Percentiles rank a stretch among this genome's conserved stretches.
Conservation (phyloP, 2,888 invertebrate genomes). For the Dasysyrphus tricinctus region DNA sequence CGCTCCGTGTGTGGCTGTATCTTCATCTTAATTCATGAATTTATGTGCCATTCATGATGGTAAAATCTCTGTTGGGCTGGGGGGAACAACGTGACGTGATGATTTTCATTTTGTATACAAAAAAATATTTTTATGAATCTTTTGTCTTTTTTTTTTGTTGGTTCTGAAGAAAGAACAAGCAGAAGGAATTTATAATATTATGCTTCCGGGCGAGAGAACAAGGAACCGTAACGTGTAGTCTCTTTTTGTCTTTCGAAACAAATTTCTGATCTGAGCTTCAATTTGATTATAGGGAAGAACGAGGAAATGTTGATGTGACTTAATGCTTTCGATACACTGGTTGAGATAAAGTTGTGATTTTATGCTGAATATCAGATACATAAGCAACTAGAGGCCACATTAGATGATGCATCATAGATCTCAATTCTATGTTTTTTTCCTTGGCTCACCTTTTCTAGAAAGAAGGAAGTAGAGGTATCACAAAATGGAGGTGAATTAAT, state of each 20-base stretch:
- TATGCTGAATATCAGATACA: conserved; percentile 54
- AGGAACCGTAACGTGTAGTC: conserved; percentile 21
- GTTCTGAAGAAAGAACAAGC: conserved; percentile 38
- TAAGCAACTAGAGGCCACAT: not conserved
- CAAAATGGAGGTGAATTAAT: too few relatives aligned
- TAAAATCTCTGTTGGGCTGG: not conserved
- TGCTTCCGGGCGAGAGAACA: conserved; percentile 71
- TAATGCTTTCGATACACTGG: conserved; percentile 64
- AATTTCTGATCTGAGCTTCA: conserved; percentile 48
- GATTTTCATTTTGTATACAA: conserved; percentile 35
- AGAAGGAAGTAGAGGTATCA: too few relatives aligned
- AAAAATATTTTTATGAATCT: conserved; percentile 10
- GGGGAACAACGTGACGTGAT: conserved; percentile 63
- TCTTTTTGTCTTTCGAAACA: conserved; percentile 24
- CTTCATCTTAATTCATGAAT: conserved; percentile 75
- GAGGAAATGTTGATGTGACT: conserved; percentile 62
- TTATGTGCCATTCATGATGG: conserved; percentile 72
- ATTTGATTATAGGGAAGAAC: conserved; percentile 64
- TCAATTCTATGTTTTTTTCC: too few relatives aligned
- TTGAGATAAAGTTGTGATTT: conserved; percentile 61
- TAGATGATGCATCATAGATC: too few relatives aligned
- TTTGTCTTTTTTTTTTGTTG: not conserved
- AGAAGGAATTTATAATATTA: conserved; percentile 35
- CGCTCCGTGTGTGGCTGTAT: conserved; percentile 78
- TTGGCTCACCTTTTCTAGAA: too few relatives aligned